phyloP scores from a whole-genome alignment of 1,140 invertebrate genomes.

The Platyscapa corneri region DNA sequence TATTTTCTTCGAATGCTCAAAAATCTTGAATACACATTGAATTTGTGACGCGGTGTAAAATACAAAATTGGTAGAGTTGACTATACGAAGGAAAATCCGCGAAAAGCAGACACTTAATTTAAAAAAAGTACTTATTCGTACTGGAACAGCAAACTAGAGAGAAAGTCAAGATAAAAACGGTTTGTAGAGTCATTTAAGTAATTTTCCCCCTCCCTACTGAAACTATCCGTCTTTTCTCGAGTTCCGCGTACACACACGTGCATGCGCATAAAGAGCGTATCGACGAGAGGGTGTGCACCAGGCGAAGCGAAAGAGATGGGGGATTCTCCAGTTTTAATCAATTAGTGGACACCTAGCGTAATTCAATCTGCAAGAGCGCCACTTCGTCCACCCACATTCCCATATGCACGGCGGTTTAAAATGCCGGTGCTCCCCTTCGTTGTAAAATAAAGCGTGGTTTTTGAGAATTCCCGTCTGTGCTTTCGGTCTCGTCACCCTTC shows the following conservation, averaged over 20 bases:
- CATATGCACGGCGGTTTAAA: slow-evolving; percentile 63
- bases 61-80: not conserved
- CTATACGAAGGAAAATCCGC: not conserved
- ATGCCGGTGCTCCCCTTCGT: slow-evolving; percentile 28
- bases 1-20: too few species aligned
- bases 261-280: not conserved
- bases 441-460: slow-evolving; percentile 24
- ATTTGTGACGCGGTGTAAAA: not conserved
- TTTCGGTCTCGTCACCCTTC: too few species aligned
- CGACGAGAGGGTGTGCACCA: not conserved
- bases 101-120: slow-evolving; percentile 12
- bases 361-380: slow-evolving; percentile 61
- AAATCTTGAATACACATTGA: not conserved
- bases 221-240: not conserved
- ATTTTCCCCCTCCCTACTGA: not conserved
- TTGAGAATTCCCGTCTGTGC: not conserved
- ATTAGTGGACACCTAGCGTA: slow-evolving; percentile 64
- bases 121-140: not conserved
- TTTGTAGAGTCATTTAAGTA: slow-evolving; percentile 24
- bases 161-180: slow-evolving; percentile 13
- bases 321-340: slow-evolving; percentile 62
- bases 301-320: not conserved
- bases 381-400: slow-evolving; percentile 56
- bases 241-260: not conserved
- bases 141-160: not conserved